phyloP scores from a whole-genome alignment of 2,113 vertebrate genomes.

The Myrmecophaga tridactyla region DNA sequence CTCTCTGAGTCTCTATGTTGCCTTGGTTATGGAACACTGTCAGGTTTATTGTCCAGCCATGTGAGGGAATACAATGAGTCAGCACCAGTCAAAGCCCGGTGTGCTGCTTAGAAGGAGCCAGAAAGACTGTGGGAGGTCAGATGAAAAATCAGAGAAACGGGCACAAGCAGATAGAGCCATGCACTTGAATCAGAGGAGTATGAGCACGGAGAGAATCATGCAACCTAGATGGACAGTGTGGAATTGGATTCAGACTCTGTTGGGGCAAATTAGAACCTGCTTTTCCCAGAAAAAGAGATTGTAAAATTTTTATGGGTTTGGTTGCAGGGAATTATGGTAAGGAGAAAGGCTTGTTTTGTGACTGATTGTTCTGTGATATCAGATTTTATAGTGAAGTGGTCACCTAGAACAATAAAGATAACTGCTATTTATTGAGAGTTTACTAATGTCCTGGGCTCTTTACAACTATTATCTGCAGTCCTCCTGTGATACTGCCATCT shows the following conservation, averaged over 20 bases:
- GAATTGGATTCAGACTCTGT: neutral
- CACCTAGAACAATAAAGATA: neutral
- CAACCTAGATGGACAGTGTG: neutral
- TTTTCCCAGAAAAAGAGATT: constrained; percentile 35
- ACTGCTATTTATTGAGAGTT: neutral
- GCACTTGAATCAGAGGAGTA: neutral
- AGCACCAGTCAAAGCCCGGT: neutral
- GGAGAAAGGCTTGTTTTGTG: neutral
- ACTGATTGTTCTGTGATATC: neutral
- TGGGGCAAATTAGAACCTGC: neutral
- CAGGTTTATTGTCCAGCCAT: neutral
- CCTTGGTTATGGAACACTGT: neutral
- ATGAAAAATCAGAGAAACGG: neutral
- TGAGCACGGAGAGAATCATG: neutral
- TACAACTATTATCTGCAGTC: neutral
- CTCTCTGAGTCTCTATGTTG: neutral
- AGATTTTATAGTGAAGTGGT: neutral
- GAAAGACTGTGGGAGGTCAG: neutral
- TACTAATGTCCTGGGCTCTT: neutral
- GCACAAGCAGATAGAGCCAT: neutral
- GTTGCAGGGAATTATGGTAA: neutral
- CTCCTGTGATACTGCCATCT: neutral
- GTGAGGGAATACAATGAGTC: neutral
- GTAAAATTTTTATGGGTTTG: neutral
- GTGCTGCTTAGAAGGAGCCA: neutral